These are phyloP conservation scores for Thryonomys swinderianus DNA, from an alignment of 2,113 vertebrate genomes.

Conservation along the genomic window DNA sequence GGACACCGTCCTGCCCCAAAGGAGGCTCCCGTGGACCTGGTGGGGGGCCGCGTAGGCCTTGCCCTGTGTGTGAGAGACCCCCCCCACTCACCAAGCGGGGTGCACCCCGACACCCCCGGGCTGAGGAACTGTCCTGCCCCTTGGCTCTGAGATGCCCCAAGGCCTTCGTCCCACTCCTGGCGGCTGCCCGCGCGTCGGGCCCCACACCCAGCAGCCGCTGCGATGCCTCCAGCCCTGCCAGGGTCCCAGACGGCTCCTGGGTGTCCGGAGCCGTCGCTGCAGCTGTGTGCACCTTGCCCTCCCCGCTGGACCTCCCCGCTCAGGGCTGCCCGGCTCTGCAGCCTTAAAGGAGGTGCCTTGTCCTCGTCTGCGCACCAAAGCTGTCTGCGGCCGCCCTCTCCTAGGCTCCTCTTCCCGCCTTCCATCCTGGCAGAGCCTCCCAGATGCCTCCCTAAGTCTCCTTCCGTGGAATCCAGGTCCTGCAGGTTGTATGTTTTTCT, in stretches of 20 bases:
- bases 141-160: not conserved
- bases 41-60: not conserved
- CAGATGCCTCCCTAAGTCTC: not conserved
- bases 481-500: not conserved
- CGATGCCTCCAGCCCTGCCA: not conserved
- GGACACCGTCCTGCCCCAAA: not conserved
- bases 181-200: not conserved
- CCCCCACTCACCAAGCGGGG: not conserved
- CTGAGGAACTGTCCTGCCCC: not conserved
- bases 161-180: not conserved
- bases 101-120: not conserved
- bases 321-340: not conserved
- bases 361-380: no score
- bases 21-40: constrained; percentile 53
- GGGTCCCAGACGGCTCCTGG: not conserved
- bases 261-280: no score
- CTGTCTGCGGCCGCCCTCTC: not conserved
- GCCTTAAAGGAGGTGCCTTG: not conserved
- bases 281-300: not conserved
- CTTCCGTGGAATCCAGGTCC: not conserved
- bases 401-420: not conserved
- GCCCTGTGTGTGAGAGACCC: constrained; percentile 45
- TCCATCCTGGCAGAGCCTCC: not conserved
- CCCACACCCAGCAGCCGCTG: not conserved
- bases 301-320: not conserved